phyloP scores from a whole-genome alignment of 2,113 vertebrate species.

The Rattus norvegicus region DNA sequence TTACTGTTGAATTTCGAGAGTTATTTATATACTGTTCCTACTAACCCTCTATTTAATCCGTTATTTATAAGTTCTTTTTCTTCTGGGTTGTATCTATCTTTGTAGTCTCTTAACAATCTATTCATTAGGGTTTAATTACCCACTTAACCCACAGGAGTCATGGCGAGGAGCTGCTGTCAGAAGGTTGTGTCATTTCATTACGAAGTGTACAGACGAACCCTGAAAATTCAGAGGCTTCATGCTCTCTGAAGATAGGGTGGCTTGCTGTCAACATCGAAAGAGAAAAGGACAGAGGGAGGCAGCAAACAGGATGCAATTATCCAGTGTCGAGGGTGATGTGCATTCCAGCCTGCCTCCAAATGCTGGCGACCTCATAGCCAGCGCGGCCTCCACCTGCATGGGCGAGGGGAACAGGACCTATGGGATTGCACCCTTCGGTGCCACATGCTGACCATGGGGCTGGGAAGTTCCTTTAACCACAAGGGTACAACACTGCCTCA shows the following conservation, averaged over 20 bases:
- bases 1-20: not conserved
- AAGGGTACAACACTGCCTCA: too few species aligned
- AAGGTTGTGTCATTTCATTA: not conserved
- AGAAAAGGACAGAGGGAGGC: not conserved
- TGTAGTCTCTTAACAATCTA: not conserved
- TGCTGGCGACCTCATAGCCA: not conserved
- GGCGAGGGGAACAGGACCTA: fast-evolving
- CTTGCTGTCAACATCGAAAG: not conserved
- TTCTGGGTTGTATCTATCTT: not conserved
- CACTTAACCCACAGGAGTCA: too few species aligned
- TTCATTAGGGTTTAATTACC: not conserved
- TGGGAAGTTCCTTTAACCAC: not conserved
- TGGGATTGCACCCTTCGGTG: not conserved
- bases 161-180: not conserved
- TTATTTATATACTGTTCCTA: not conserved
- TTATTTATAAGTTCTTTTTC: not conserved
- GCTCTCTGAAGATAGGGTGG: not conserved
- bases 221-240: not conserved
- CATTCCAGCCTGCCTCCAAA: not conserved
- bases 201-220: not conserved
- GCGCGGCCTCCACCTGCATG: not conserved
- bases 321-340: not conserved
- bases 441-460: not conserved
- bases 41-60: not conserved
- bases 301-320: fast-evolving